A percentile compares a stretch with the other conserved stretches of the same genome.
phyloP scores from a whole-genome alignment of 37 sponge, comb jelly and placozoan genomes.

The Halichondria panicea region DNA sequence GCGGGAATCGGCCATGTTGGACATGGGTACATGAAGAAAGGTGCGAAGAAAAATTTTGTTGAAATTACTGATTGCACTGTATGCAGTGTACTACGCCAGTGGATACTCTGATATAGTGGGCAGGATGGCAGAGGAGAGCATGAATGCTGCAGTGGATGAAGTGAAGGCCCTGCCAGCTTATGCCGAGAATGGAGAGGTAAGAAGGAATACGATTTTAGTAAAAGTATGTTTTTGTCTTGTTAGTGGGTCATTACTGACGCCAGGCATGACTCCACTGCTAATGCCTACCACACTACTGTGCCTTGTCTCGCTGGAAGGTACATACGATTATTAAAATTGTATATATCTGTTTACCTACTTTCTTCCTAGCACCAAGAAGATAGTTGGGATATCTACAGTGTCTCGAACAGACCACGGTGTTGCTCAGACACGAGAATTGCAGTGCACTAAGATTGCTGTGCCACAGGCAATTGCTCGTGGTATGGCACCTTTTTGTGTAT shows the following conservation, averaged over 20 bases:
- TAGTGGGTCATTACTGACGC: slow-evolving; percentile 25
- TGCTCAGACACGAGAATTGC: too few relatives aligned
- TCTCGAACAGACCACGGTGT: too few relatives aligned
- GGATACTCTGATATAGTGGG: not conserved
- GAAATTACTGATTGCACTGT: not conserved
- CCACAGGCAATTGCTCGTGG: not conserved
- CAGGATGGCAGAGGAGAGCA: not conserved
- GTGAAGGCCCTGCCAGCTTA: not conserved
- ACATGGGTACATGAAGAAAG: not conserved
- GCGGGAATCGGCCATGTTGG: not conserved
- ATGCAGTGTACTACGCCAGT: not conserved
- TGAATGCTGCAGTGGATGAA: not conserved
- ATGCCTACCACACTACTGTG: slow-evolving; percentile 22
- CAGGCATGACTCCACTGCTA: slow-evolving; percentile 18
- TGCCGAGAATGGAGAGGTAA: not conserved
- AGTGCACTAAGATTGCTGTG: slow-evolving; percentile 9
- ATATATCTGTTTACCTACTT: not conserved
- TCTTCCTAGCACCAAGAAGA: not conserved
- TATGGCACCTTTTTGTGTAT: not conserved
- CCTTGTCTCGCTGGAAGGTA: slow-evolving; percentile 3
- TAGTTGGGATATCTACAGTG: too few relatives aligned
- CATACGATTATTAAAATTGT: slow-evolving; percentile 5
- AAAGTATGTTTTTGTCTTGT: not conserved
- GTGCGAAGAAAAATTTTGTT: not conserved
- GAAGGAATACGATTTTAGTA: not conserved